These are phyloP conservation scores for mouse (Mus musculus) DNA, from an alignment of 2,113 vertebrate species.

Conservation along the genomic window GRCm39 chr12:92908001-92908500, in stretches of 20 bases:
- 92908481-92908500: accelerated
- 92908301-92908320: background rate
- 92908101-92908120: too few relatives aligned
- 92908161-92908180: background rate
- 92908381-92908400: background rate
- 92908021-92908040: background rate
- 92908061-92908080: background rate
- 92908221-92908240: too few relatives aligned
- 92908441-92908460: too few relatives aligned
- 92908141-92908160: background rate
- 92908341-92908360: background rate
- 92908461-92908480: background rate
- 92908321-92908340: background rate
- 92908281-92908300: background rate
- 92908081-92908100: background rate
- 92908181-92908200: background rate
- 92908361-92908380: background rate
- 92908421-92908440: background rate
- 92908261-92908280: background rate
- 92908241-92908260: background rate
- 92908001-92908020: background rate
- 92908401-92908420: background rate
- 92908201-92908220: too few relatives aligned
- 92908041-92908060: background rate
- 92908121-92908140: background rate